Evolutionary conservation across 2,113 vertebrate genomes (phyloP), one percentile per base, ranked within the genome.

Genomic region (Cygnus atratus): DNA sequence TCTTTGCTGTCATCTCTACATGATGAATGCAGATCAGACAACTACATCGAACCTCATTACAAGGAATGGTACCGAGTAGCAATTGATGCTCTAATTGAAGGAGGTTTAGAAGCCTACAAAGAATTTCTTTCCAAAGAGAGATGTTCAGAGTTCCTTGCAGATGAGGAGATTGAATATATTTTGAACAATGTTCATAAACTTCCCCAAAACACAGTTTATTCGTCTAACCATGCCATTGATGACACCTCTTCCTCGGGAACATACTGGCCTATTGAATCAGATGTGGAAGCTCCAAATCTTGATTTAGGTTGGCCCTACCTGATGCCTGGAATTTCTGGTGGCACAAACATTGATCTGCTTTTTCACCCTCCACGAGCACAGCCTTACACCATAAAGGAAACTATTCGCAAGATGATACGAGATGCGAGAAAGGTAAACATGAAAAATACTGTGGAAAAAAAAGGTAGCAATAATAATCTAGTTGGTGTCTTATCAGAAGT

Each of bases 231-330:
- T 66, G 76, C 94, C n/a, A 59, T 48, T 8, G 98, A 98, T 77
- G 98, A 97, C 37, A 91, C 97, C 3, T 99, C 99, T 17, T 99
- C 99, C 37, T 99, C 99, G 0, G 99, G 99, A 81, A 99, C 99
- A 0, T 99, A 99, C 90, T 99, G 99, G 99, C 99, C 99, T 11
- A 58, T 98, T 57, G 98, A 99, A 86, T 99, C 99, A 1, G 99
- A 99, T 73, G 98, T 98, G 89, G 98, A 98, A 66, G 98, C 99
- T 6, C 99, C 99, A 62, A 98, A 99, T 91, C 98, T 99, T 95
- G 99, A 99, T 39, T 97, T 99, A 71, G 99, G 99, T 9, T 99
- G 99, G 99, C 99, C 99, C 0, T 98, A 98, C 19, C 88, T 98
- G 83, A 97, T 98, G 96, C 98, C 98, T 21, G 98, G 98, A 79